Conservation (phyloP, 2,797 vertebrate genomes). For the Myiotriccus ornatus region DNA sequence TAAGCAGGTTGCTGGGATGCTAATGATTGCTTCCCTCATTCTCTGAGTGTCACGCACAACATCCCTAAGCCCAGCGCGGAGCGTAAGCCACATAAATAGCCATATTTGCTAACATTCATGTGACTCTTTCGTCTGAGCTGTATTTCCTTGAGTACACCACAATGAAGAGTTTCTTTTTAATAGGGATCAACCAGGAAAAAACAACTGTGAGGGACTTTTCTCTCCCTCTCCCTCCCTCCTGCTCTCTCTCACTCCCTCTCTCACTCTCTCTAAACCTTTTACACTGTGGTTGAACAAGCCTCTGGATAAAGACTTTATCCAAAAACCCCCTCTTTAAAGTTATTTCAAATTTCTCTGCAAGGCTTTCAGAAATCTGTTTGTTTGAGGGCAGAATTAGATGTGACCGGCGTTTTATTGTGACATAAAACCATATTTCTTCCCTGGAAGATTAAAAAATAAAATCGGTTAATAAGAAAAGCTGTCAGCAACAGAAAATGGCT, state of each 20-base stretch:
- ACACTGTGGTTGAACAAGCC: conserved; percentile 95
- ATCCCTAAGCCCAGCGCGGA: conserved; percentile 70
- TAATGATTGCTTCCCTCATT: conserved; percentile 76
- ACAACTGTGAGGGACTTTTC: conserved; percentile 87
- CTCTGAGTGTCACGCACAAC: conserved; percentile 68
- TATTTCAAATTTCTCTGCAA: conserved; percentile 99
- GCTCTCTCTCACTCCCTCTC: conserved; percentile 61
- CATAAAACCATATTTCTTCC: conserved; percentile 99
- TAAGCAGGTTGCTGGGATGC: conserved; percentile 74
- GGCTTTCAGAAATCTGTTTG: conserved; percentile 99
- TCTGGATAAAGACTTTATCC: conserved; percentile 91
- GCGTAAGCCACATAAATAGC: conserved; percentile 75
- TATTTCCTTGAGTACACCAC: conserved; percentile 73
- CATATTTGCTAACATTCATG: conserved; percentile 71
- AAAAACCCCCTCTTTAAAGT: conserved; percentile 96
- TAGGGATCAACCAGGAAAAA: conserved; percentile 82
- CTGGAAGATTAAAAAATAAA: conserved; percentile 99
- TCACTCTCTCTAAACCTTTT: conserved; percentile 86
- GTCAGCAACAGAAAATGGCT: conserved; percentile 99
- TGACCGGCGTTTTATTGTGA: conserved; percentile 99
- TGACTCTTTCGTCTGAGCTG: conserved; percentile 65
- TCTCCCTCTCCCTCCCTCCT: conserved; percentile 68
- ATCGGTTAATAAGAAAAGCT: conserved; percentile 99
- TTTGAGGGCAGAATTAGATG: conserved; percentile 99
- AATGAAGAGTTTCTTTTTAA: conserved; percentile 80